Base-by-base conservation (phyloP, 2,888 invertebrate species). In the Sphaeridia pumilis region DNA sequence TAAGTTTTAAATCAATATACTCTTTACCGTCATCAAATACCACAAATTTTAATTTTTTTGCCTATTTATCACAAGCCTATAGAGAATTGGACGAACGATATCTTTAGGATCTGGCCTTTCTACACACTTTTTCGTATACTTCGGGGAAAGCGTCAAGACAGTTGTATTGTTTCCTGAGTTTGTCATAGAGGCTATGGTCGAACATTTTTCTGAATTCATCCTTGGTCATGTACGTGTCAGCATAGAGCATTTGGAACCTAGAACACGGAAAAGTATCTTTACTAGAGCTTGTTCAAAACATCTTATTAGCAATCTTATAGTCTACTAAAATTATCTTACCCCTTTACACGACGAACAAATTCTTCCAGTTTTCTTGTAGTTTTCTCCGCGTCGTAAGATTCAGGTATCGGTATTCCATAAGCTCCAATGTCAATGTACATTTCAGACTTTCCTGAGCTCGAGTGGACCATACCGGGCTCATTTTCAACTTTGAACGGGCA, bases 241-340 rank as follows among this genome's bases (percentile, higher is more conserved):
- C 86, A 69, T 87, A 87, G 31, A 87, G 71, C 87, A 87, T 87
- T 72, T 87, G 86, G 70, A 82, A 86, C 10, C 80, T 80, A 66
- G 12, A 65, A n/a, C n/a, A n/a, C n/a, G n/a, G n/a, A n/a, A n/a
- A n/a, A 20, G 2, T 14, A 38, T 14, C 27, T 41, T 28, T 43
- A 51, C 27, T 14, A 26, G 22, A n/a, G n/a, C n/a, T n/a, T n/a
- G n/a, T n/a, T n/a, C n/a, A n/a, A n/a, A n/a, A n/a, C n/a, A n/a
- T n/a, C n/a, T n/a, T n/a, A 7, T 31, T 31, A 14, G 31, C 10
- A 31, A 14, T 10, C 7, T 31, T 31, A 10, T 31, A 31, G 14
- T 7, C 31, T 10, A 10, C 10, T 31, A 10, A 31, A 14, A 31
- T 31, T 12, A 7, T 53, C 65, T 67, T 68, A 78, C 76, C 83